Base-by-base conservation (phyloP, 2,113 vertebrate species). In the Lepus europaeus region DNA sequence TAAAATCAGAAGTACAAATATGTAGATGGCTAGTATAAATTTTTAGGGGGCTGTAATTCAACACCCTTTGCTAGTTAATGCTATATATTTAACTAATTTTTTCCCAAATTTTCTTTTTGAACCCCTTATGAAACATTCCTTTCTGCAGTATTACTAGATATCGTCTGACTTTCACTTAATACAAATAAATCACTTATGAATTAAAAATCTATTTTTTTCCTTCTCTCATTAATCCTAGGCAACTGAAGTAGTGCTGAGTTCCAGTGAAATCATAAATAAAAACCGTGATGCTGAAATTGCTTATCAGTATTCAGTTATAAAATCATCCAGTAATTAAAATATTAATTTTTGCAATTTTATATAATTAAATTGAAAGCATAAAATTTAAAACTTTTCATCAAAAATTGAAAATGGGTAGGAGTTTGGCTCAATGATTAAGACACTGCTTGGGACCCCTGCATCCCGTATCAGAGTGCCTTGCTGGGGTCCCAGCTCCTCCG, bases 151-250 rank as follows among this genome's bases (percentile, higher is more conserved):
- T 45, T 39, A 33, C 23, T 31, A n/a, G 59, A 20, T 77, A 33
- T 83, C 49, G 4, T 27, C 79, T 73, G 64, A 61, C 31, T 56
- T 68, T 87, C 66, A 33, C 20, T 78, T 33, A 56, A 86, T 33
- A 36, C 64, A 69, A n/a, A 68, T 64, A 51, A 87, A 51, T 96
- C 16, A 73, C 61, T 92, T 80, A 49, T 10, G 20, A 72, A 56
- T 89, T 70, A 89, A 86, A 91, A 83, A 22, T 85, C 49, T 31
- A 27, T 51, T 20, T 86, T 74, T 90, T n/a, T 29, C 63, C 63
- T 63, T 92, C 56, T 36, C 66, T 66, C 10, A 9, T 51, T 68
- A 83, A 59, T 69, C 36, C n/a, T 68, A 27, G 23, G 51, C 23
- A 92, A 49, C n/a, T 64, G 63, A 56, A 82, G 27, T 83, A 39